Percentiles rank a stretch among this genome's conserved stretches.
Conservation (phyloP, 2,797 vertebrate species). For the Chelonia mydas region DNA sequence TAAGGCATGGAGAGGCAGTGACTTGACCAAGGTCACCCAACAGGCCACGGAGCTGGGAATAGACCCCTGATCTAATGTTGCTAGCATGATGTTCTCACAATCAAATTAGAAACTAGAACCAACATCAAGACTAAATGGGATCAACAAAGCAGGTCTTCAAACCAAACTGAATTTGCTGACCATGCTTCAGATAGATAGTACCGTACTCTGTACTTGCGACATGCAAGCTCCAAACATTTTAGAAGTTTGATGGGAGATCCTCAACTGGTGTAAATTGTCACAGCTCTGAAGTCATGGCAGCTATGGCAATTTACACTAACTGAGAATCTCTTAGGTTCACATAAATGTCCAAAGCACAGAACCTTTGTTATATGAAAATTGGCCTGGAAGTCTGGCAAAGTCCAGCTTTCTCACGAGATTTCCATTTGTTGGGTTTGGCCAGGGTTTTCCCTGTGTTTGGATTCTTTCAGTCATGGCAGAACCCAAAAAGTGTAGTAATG, state of each 20-base stretch:
- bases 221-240: slow-evolving; percentile 6
- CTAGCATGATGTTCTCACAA: slow-evolving; percentile 22
- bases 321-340: background rate
- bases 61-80: slow-evolving; percentile 45
- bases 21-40: background rate
- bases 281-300: background rate
- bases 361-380: background rate
- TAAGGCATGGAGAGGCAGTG: background rate
- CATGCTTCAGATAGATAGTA: background rate
- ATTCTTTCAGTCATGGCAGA: background rate
- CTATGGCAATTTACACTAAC: background rate
- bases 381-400: background rate
- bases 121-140: background rate
- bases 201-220: background rate
- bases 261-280: background rate
- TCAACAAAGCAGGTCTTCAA: slow-evolving; percentile 28
- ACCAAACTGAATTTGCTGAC: background rate
- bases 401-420: background rate
- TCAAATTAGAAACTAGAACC: slow-evolving; percentile 53
- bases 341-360: background rate
- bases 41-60: slow-evolving; percentile 57
- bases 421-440: background rate
- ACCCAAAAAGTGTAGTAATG: too few relatives aligned
- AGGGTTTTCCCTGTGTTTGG: background rate
- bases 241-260: background rate